Evolutionary conservation across 1,140 invertebrate species (phyloP).

Genomic region (Ceratosolen solmsi): DNA sequence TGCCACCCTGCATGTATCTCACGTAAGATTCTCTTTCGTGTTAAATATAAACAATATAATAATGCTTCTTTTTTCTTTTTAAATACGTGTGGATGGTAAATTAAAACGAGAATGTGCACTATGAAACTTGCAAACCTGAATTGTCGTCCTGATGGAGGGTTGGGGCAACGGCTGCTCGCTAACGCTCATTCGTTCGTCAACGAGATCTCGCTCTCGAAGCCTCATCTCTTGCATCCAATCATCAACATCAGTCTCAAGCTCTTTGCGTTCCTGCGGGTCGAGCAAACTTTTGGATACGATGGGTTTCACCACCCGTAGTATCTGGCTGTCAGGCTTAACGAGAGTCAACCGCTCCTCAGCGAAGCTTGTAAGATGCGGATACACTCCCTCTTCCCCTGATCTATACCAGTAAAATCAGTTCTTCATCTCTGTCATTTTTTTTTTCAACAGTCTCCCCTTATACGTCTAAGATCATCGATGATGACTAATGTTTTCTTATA

Average conservation of each 20-base stretch:
- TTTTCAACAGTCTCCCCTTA: too few species aligned
- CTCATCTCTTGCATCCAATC: conserved; percentile 73
- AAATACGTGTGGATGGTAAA: too few species aligned
- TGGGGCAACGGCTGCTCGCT: neutral
- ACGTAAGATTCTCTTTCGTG: too few species aligned
- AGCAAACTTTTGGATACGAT: conserved; percentile 70
- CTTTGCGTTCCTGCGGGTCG: conserved; percentile 62
- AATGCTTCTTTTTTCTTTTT: too few species aligned
- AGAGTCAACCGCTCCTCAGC: conserved; percentile 74
- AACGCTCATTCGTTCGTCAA: conserved; percentile 55
- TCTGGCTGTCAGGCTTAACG: conserved; percentile 75
- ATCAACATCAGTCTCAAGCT: conserved; percentile 70
- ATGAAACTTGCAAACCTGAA: neutral
- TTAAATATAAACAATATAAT: too few species aligned
- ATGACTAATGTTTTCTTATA: too few species aligned
- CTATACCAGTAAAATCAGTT: too few species aligned
- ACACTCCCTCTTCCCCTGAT: conserved; percentile 81
- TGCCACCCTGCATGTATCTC: too few species aligned
- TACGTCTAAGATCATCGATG: too few species aligned
- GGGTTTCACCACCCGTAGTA: conserved; percentile 72
- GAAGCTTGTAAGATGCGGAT: conserved; percentile 75
- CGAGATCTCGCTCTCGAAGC: conserved; percentile 67
- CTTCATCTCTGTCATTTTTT: too few species aligned
- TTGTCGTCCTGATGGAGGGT: neutral
- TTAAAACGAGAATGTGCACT: too few species aligned